Base-by-base conservation (phyloP, 2,797 vertebrate genomes). In the Ciconia nigra region DNA sequence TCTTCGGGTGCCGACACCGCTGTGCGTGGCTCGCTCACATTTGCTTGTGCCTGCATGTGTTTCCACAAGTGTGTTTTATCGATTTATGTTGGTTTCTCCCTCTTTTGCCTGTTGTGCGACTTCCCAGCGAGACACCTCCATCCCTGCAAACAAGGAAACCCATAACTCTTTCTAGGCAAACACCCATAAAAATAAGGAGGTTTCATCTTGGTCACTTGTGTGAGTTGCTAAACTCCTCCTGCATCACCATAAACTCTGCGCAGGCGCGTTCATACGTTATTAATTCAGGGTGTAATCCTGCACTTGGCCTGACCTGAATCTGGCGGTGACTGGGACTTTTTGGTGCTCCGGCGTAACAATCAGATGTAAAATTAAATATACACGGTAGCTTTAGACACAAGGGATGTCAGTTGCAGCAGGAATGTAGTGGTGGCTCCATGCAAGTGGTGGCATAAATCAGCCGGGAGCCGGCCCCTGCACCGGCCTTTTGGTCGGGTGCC, bases 1-100 rank as follows among this genome's bases (percentile, higher is more conserved):
- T 33, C 29, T 72, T 16, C 13, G 2, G 41, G 51, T 77, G 49
- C 44, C 2, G 18, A 5, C 19, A 1, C 58, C 20, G 14, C 41
- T 20, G 15, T 16, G 42, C 41, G 3, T 1, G 1, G 22, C 33
- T 93, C 4, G 0, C 15, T 52, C 21, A 1, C 0, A 1, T n/a
- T 12, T 20, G 18, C 62, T 46, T 2, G 10, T 35, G 24, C 35
- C 72, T 33, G 9, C 33, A 1, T 55, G 37, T 35, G 19, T 62
- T 72, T 63, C 71, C 71, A 31, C 59, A 28, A 18, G 15, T 10
- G 20, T 4, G 26, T 82, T 65, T 58, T 54, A 28, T 7, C 11
- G 0, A 7, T 82, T 69, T 51, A 1, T 5, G 0, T 15, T 31
- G 49, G 0, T 81, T 94, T 71, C 11, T 31, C 10, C 28, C 21